Evolutionary conservation across 2,797 vertebrate species (phyloP).

Genomic region (Siniperca scherzeri): DNA sequence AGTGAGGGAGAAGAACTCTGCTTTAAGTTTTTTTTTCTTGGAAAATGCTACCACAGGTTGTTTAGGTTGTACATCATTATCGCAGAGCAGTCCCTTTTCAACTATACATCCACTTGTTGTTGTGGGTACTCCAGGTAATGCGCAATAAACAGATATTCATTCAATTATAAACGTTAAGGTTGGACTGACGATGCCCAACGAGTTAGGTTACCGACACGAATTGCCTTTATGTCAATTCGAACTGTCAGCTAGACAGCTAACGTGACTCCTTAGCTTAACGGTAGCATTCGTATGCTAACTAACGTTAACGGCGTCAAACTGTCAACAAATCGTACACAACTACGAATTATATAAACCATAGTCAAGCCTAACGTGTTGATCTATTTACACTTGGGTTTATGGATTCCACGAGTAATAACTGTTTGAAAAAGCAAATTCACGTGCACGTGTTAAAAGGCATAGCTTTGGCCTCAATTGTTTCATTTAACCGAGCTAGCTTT

Average conservation of each 20-base stretch:
- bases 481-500: not conserved
- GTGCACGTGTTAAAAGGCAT: too few relatives aligned
- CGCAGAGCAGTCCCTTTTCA: not conserved
- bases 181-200: too few relatives aligned
- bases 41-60: slow-evolving; percentile 14
- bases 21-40: not conserved
- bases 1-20: not conserved
- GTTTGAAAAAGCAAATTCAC: fast-evolving
- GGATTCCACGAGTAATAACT: not conserved
- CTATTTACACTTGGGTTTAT: fast-evolving
- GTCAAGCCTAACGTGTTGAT: not conserved
- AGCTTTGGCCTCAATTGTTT: too few relatives aligned
- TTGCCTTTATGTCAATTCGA: not conserved
- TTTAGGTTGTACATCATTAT: slow-evolving; percentile 11
- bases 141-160: not conserved
- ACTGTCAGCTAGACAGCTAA: slow-evolving; percentile 14
- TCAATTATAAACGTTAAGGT: fast-evolving
- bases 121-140: not conserved
- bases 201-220: not conserved
- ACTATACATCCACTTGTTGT: not conserved
- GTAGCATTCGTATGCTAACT: slow-evolving; percentile 27
- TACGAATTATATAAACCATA: not conserved
- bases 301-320: not conserved
- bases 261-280: slow-evolving; percentile 26
- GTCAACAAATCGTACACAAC: not conserved